Evolutionary conservation across 2,888 invertebrate genomes (phyloP), one percentile per base, ranked within the genome.

Genomic region (Anoncus sp.): DNA sequence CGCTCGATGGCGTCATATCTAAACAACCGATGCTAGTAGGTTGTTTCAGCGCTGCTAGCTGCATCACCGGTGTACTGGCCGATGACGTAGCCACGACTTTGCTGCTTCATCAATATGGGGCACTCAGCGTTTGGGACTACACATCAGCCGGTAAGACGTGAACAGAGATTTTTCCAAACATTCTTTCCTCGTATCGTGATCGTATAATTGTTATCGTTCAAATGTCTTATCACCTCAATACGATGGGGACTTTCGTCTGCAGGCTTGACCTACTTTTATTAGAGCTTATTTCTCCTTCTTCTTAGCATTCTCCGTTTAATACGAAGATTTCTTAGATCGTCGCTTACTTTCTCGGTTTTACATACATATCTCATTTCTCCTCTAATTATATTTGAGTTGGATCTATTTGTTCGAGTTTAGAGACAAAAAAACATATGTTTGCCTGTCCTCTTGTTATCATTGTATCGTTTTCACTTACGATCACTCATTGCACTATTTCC

Each of bases 61-160:
- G 97, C 88, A 94, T 97, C n/a, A 97, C 97, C 0, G 98, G 98
- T 7, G 95, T 96, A n/a, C 88, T 97, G 40, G 94, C 95, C 49
- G 97, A 97, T 91, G 97, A 97, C 85, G 94, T 97, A 2, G 95
- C 95, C 0, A 95, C 98, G 9, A 97, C 97, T 0, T 92, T 95
- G 16, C 92, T 97, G 4, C 92, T 98, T 14, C 97, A 98, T 87
- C 96, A 94, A 87, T 96, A 96, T 87, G 96, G 96, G 9, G 97
- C 97, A 0, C 93, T 96, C 82, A 94, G 97, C 3, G 95, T 98
- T 87, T 98, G 98, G 97, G 98, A 98, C 90, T 98, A 96, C 88
- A 97, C 97, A 7, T 93, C 97, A 3, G 96, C 97, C 4, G 96
- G 96, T 75, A 83, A 82, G 43, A 62, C n/a, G n/a, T n/a, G n/a